Evolutionary conservation across 2,113 vertebrate species (phyloP), one percentile per base, ranked within the genome.

Genomic region (Stigmatopora nigra): DNA sequence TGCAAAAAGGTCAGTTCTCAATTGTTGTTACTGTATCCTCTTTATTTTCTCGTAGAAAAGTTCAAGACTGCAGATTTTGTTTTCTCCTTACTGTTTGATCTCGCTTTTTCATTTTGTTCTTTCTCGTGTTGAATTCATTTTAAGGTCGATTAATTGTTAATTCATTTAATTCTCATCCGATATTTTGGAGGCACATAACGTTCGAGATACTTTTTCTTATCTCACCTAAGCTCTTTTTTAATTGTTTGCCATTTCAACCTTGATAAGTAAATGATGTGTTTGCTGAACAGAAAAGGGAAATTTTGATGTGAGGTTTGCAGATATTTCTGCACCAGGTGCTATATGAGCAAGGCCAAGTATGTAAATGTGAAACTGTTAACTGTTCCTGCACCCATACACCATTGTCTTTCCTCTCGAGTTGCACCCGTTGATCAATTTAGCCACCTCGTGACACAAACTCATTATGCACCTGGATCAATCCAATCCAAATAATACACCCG

Each of bases 261-360:
- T 76, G 71, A 78, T 41, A 41, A 41, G 38, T 41, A 41, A 70
- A 52, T 72, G 16, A 61, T 73, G 64, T 59, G 57, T 63, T 44
- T 6, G 17, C 59, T 73, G 68, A 76, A 69, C 78, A 72, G 61
- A 75, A 25, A 15, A 48, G 11, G 49, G 41, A 64, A 77, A 70
- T 68, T 69, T 77, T 17, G 36, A 73, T 48, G 47, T 52, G 78
- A 71, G 68, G 12, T 69, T 75, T 73, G 55, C 64, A 79, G 65
- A 51, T 83, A 74, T 78, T 65, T 77, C 76, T 78, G 68, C 80
- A 79, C 80, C 78, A 75, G 87, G 87, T 89, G 87, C 88, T 89
- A 87, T 78, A 72, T 69, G 68, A 85, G 61, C 78, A 51, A 73
- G 62, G 68, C 78, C 83, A 76, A 31, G 74, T 68, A 64, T 45